phyloP scores from a whole-genome alignment of 2,888 invertebrate species.

The Abscondita cerata region DNA sequence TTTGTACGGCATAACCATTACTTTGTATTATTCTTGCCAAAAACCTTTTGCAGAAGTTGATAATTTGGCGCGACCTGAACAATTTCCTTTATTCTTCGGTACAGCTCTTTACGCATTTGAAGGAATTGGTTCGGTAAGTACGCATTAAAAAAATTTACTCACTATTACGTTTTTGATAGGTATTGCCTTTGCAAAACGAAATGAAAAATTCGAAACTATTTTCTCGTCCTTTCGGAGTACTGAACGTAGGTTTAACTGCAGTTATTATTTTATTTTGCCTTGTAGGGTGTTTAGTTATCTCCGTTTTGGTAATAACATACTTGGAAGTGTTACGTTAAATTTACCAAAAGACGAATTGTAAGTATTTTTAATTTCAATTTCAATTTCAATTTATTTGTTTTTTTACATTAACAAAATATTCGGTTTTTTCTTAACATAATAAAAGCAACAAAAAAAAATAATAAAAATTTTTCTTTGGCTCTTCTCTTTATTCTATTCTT shows the following conservation, averaged over 20 bases:
- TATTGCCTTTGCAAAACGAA: conserved; percentile 92
- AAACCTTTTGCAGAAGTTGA: conserved; percentile 67
- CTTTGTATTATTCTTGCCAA: conserved; percentile 76
- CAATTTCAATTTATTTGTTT: no score
- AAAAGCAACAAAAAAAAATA: no score
- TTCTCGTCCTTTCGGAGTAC: conserved; percentile 80
- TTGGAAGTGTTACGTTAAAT: conserved; percentile 89
- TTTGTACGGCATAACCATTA: conserved; percentile 76
- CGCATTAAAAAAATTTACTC: no score
- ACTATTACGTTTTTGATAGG: no score
- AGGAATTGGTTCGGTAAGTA: conserved; percentile 92
- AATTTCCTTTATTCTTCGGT: conserved; percentile 89
- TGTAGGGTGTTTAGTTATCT: conserved; percentile 88
- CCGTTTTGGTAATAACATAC: conserved; percentile 82
- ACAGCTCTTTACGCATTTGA: conserved; percentile 97
- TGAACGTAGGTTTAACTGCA: conserved; percentile 87
- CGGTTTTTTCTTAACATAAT: no score
- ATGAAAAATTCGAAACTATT: conserved; percentile 86
- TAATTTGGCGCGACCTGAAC: conserved; percentile 66
- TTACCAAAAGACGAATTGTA: conserved; percentile 70
- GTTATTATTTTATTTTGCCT: conserved; percentile 80
- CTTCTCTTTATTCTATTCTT: no score
- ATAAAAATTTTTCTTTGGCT: no score
- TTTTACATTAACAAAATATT: no score
- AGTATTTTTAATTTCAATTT: no score